Percentiles rank a stretch among this genome's conserved stretches.
Conservation (phyloP, 2,113 vertebrate species). For the Nannospalax galili region DNA sequence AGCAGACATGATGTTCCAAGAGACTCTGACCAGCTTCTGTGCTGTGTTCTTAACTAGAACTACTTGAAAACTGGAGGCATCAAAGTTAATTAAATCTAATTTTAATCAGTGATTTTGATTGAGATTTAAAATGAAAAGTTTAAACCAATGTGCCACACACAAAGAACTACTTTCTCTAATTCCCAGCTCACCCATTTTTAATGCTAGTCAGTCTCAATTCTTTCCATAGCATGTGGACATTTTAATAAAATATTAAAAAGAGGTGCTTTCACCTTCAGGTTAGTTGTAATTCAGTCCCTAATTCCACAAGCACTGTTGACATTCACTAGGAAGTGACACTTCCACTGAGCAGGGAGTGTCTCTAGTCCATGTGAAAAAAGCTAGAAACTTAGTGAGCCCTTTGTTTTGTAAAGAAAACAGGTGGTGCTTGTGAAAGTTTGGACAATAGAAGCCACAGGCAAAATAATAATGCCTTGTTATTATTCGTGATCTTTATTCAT, state of each 20-base stretch:
- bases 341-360: neutral
- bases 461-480: constrained; percentile 13
- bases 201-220: neutral
- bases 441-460: constrained; percentile 18
- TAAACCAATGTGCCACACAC: neutral
- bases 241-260: constrained; percentile 14
- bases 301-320: neutral
- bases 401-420: neutral
- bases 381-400: neutral
- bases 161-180: constrained; percentile 22
- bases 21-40: neutral
- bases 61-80: neutral
- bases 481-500: constrained; percentile 29
- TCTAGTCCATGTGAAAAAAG: neutral
- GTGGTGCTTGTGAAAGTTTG: constrained; percentile 18
- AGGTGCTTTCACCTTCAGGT: constrained; percentile 1
- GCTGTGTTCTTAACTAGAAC: neutral
- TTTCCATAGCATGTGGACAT: neutral
- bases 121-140: constrained; percentile 49
- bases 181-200: neutral
- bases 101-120: constrained; percentile 15
- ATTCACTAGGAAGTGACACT: neutral
- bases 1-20: neutral
- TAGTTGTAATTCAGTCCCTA: neutral
- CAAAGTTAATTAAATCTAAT: neutral